Evolutionary conservation across 2,888 invertebrate species (phyloP).

Genomic region (Prionchulus punctatus): DNA sequence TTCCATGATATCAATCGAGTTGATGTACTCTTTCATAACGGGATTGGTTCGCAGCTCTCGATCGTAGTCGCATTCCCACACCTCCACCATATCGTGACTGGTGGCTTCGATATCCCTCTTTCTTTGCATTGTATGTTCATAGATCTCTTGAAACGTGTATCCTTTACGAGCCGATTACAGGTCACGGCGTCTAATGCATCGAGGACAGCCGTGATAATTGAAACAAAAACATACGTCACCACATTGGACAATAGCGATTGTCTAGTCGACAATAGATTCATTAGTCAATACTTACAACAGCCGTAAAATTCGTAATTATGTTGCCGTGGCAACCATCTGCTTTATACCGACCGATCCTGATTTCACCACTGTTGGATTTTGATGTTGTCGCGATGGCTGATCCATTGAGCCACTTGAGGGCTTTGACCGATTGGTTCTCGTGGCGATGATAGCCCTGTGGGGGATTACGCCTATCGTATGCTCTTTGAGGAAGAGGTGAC

Average conservation of each 20-base stretch:
- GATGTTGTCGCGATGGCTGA: neutral
- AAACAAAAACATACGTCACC: neutral
- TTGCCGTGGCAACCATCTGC: conserved; percentile 14
- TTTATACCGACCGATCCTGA: conserved; percentile 10
- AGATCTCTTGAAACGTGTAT: neutral
- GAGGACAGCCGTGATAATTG: neutral
- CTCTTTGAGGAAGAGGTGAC: conserved; percentile 11
- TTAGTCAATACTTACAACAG: no score
- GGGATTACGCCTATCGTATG: conserved; percentile 14
- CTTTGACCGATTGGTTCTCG: conserved; percentile 10
- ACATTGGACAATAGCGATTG: neutral
- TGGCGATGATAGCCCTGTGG: conserved; percentile 11
- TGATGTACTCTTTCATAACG: neutral
- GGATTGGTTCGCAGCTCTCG: neutral
- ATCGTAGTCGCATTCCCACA: neutral
- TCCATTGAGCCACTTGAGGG: conserved; percentile 14
- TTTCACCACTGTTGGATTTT: conserved; percentile 11
- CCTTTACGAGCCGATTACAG: neutral
- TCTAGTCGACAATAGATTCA: neutral
- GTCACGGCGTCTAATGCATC: neutral
- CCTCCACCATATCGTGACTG: neutral
- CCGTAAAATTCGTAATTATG: conserved; percentile 17
- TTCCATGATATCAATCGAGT: neutral
- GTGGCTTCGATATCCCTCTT: neutral
- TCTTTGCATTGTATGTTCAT: neutral